Base-by-base conservation (phyloP, 2,888 invertebrate species). In the Caenorhabditis macrosperma region DNA sequence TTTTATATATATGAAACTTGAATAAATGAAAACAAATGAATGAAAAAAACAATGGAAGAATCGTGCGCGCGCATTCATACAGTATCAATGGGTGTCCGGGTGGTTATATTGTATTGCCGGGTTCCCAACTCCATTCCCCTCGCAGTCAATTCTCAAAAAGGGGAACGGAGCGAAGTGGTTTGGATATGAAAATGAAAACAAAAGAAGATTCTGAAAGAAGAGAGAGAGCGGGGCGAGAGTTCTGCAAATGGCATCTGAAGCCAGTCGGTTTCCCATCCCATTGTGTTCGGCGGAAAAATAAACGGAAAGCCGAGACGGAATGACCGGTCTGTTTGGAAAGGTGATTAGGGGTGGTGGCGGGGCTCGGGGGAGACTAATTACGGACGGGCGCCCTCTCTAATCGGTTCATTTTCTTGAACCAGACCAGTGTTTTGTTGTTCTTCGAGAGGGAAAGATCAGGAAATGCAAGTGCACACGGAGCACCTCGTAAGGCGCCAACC, bases 181-280 rank as follows among this genome's bases (percentile, higher is more conserved):
- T n/a, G n/a, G 52, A 10, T n/a, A 46, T 17, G 33, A 28, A 46
- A 68, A n/a, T n/a, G n/a, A n/a, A n/a, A n/a, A n/a, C n/a, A n/a
- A n/a, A n/a, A n/a, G n/a, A n/a, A n/a, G n/a, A n/a, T n/a, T n/a
- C n/a, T n/a, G n/a, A n/a, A n/a, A n/a, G 28, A 33, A 57, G 22
- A 57, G 9, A 20, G 12, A 57, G n/a, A 30, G 33, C 20, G 54
- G 52, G 60, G 38, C 6, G 30, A 17, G 24, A 15, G 26, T 52
- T 60, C 68, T 71, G 71, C 57, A 48, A 72, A 57, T 72, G 72
- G 63, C 72, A 72, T 64, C 72, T 64, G 57, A 72, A 72, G 48
- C 46, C 72, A 35, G 20, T 20, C 57, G 57, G 52, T 44, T 52
- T 54, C 55, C 30, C 28, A 46, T 38, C 15, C 38, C 5, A 9